Conservation (phyloP, 2,888 invertebrate genomes). For the Ypsolopha sequella region DNA sequence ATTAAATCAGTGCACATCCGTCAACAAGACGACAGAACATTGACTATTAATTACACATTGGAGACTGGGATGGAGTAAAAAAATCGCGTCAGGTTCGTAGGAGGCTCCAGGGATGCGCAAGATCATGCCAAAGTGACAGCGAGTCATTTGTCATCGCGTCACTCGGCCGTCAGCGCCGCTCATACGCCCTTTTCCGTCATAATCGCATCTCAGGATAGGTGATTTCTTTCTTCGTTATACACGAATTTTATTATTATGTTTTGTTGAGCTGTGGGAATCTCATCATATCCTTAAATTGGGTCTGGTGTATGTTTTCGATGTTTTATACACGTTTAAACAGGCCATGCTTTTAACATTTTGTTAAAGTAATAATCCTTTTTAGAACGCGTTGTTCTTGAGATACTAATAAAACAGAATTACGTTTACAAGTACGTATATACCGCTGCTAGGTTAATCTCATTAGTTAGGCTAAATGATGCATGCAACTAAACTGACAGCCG, state of each 20-base stretch:
- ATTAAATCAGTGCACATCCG: not conserved
- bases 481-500: not conserved
- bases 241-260: not conserved
- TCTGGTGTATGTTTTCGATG: not conserved
- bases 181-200: conserved; percentile 48
- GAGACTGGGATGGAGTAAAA: not conserved
- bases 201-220: conserved; percentile 24
- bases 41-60: not conserved
- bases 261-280: not conserved
- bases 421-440: too few species aligned
- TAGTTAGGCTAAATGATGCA: conserved; percentile 2
- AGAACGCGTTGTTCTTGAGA: not conserved
- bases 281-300: too few species aligned
- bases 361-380: too few species aligned
- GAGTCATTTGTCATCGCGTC: conserved; percentile 57
- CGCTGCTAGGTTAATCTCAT: not conserved
- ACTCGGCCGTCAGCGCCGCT: conserved; percentile 44
- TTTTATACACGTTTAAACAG: too few species aligned
- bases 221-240: not conserved
- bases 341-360: too few species aligned
- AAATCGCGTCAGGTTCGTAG: not conserved
- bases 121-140: conserved; percentile 15
- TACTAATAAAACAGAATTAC: too few species aligned
- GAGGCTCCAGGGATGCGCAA: not conserved
- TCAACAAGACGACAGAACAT: not conserved